Evolutionary conservation across 2,888 invertebrate genomes (phyloP).

Genomic region (Melikaiella ostensackeni): DNA sequence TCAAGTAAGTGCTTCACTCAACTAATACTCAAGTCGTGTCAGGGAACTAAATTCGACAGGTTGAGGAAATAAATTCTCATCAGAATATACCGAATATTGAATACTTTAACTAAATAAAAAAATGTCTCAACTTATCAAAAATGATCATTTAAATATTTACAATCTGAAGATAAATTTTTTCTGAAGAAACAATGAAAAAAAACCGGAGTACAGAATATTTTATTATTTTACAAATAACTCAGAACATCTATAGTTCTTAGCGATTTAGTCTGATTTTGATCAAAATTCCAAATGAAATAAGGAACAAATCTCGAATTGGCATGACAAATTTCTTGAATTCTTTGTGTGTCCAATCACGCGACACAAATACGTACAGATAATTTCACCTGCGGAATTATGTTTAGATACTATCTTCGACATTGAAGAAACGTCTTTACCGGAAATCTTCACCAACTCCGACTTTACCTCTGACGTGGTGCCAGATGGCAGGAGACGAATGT

Average conservation of each 20-base stretch:
- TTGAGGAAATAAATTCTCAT: not conserved
- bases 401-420: constrained; percentile 19
- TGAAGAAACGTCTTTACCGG: constrained; percentile 8
- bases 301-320: not conserved
- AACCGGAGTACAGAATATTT: no score
- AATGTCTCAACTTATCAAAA: no score
- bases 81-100: not conserved
- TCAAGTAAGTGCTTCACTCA: not conserved
- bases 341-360: not conserved
- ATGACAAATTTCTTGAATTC: not conserved
- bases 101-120: no score
- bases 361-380: not conserved
- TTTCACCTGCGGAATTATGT: constrained; percentile 1
- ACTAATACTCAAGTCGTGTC: not conserved
- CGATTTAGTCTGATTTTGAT: no score
- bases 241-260: no score
- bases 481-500: constrained; percentile 18
- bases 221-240: no score
- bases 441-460: not conserved
- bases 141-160: no score
- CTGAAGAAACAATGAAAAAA: no score
- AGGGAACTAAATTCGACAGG: not conserved
- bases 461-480: constrained; percentile 24
- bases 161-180: no score
- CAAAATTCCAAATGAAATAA: not conserved